Evolutionary conservation across 2,797 vertebrate species (phyloP).

Genomic region (Pyrocephalus nanus): DNA sequence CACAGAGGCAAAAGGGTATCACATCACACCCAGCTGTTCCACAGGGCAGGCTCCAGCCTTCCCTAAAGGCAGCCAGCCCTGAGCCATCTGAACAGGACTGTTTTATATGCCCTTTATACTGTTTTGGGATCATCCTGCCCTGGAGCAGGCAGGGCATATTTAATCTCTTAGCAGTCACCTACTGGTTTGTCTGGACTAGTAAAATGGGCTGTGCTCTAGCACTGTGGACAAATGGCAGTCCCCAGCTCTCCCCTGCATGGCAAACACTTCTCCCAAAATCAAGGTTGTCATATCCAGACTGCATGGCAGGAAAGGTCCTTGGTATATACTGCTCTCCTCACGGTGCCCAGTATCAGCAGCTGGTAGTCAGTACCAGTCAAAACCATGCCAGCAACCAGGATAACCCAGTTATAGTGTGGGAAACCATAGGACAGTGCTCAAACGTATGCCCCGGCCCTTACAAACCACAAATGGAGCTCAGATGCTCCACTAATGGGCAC

Average conservation of each 20-base stretch:
- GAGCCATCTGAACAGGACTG: not conserved
- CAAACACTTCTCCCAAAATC: not conserved
- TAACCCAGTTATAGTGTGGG: not conserved
- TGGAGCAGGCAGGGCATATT: not conserved
- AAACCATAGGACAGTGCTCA: not conserved
- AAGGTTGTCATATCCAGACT: not conserved
- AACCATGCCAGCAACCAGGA: not conserved
- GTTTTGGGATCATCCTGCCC: not conserved
- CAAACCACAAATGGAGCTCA: not conserved
- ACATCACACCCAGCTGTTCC: not conserved
- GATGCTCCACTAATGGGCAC: not conserved
- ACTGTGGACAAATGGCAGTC: not conserved
- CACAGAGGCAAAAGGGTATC: not conserved
- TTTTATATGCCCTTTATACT: not conserved
- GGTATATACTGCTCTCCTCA: not conserved
- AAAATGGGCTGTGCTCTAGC: not conserved
- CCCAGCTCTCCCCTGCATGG: not conserved
- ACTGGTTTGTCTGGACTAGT: not conserved
- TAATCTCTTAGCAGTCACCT: not conserved
- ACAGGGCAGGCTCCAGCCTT: not conserved
- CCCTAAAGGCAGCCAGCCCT: not conserved
- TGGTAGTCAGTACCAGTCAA: not conserved
- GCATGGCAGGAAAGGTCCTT: not conserved
- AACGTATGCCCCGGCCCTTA: fast-evolving
- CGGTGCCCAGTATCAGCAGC: fast-evolving